Base-by-base conservation (phyloP, 2,797 vertebrate species). In the Enteromius argenteus region DNA sequence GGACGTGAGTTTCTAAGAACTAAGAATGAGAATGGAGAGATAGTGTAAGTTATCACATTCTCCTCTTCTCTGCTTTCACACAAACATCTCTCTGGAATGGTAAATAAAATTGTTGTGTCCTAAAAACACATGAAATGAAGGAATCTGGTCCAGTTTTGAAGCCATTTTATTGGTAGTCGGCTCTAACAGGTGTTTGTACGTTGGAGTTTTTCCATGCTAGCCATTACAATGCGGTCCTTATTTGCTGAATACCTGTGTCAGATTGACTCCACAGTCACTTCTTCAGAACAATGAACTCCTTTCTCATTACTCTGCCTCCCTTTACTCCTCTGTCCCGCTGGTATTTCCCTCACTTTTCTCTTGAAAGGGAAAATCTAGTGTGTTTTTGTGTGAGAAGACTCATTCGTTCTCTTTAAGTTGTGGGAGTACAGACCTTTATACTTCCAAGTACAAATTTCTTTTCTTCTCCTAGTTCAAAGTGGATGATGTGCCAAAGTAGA, bases 231-330 rank as follows among this genome's bases (percentile, higher is more conserved):
- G 92, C 86, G 1, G 77, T 86, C 94, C 90, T 95, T 95, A 89
- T 95, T 92, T 85, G 87, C 86, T 91, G 90, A 94, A 95, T 96
- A 95, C 95, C 94, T 95, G 93, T 94, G 93, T 93, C 91, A 94
- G 89, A 87, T 90, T 92, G 92, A 92, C 90, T 90, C 91, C 89
- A 89, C 81, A 72, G 89, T 92, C 89, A 15, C 86, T 91, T 92
- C 89, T 91, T 85, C 66, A 79, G 90, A 94, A 95, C 95, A 95
- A 95, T 94, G 92, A 87, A 88, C 88, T 91, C 90, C 92, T 94
- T 95, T 95, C 92, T 94, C 89, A 87, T 89, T 90, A 86, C 80
- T 79, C 64, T 17, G 67, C 85, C 60, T 88, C 83, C 79, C 66
- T 72, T 44, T 69, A 21, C 91, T 87, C 84, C 89, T 85, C 46